These are phyloP conservation scores for Cosmorhoe ocellata DNA, from an alignment of 2,888 invertebrate species.

Conservation along the genomic window DNA sequence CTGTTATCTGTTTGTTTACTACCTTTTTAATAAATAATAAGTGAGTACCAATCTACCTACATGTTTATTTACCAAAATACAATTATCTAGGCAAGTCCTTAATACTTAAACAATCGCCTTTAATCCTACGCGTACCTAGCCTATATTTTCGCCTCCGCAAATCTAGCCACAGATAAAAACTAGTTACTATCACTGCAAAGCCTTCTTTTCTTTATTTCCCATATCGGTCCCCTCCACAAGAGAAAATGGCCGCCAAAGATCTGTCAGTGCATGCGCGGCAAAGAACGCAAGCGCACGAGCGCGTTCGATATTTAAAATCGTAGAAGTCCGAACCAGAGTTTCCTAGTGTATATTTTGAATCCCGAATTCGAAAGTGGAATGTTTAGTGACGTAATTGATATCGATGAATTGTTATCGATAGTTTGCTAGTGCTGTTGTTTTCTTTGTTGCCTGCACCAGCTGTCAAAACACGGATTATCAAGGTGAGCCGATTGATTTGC, in stretches of 20 bases:
- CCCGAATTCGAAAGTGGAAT: constrained; percentile 25
- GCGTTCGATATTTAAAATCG: constrained; percentile 34
- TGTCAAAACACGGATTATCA: constrained; percentile 71
- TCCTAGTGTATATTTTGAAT: constrained; percentile 26
- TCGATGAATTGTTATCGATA: constrained; percentile 21
- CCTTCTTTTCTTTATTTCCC: constrained; percentile 69
- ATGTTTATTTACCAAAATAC: no score
- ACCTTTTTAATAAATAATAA: no score
- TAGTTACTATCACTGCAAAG: constrained; percentile 37
- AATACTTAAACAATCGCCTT: constrained; percentile 20
- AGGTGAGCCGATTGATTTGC: constrained; percentile 65
- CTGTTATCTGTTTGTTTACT: no score
- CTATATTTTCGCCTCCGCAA: constrained; percentile 20
- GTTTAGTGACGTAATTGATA: constrained; percentile 27
- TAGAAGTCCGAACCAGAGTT: constrained; percentile 38
- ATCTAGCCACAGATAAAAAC: constrained; percentile 13
- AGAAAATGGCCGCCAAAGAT: constrained; percentile 63
- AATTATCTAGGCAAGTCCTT: constrained; percentile 16
- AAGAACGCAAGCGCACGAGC: constrained; percentile 62
- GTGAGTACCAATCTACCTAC: no score
- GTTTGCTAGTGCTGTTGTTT: constrained; percentile 36
- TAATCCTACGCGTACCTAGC: constrained; percentile 24
- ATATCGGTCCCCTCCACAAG: constrained; percentile 67
- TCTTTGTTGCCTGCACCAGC: constrained; percentile 60
- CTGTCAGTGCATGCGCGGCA: constrained; percentile 69